Evolutionary conservation across 2,888 invertebrate genomes (phyloP).

Genomic region (Idaea straminata): DNA sequence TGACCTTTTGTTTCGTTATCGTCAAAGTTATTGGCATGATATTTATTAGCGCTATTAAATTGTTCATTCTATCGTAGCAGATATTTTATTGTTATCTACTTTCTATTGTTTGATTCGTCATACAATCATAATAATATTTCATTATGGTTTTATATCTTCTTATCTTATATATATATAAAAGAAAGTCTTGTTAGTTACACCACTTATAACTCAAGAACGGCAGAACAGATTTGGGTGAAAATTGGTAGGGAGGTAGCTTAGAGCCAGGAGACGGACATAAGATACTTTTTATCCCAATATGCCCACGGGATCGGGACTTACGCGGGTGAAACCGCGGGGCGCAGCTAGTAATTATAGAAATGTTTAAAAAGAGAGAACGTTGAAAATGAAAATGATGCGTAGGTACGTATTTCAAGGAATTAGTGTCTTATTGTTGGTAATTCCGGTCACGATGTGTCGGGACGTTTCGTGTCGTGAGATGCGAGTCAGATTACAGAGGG

Average conservation of each 20-base stretch:
- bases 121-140: not conserved
- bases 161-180: too few relatives aligned
- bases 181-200: too few relatives aligned
- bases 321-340: too few relatives aligned
- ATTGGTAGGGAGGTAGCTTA: too few relatives aligned
- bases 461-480: conserved; percentile 67
- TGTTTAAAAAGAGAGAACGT: not conserved
- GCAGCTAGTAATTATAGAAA: not conserved
- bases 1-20: conserved; percentile 52
- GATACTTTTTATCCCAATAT: too few relatives aligned
- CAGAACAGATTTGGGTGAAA: too few relatives aligned
- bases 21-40: conserved; percentile 45
- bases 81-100: not conserved
- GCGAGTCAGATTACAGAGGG: conserved; percentile 53
- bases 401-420: conserved; percentile 14
- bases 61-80: conserved; percentile 38
- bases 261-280: too few relatives aligned
- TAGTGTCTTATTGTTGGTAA: conserved; percentile 16
- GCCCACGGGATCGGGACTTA: too few relatives aligned
- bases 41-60: conserved; percentile 1
- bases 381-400: conserved; percentile 12
- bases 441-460: conserved; percentile 61
- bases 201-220: too few relatives aligned
- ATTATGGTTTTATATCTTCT: not conserved
- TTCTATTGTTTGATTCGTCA: not conserved